These are phyloP conservation scores for Cebus imitator DNA, from an alignment of 2,113 vertebrate genomes.

Conservation along the genomic window DNA sequence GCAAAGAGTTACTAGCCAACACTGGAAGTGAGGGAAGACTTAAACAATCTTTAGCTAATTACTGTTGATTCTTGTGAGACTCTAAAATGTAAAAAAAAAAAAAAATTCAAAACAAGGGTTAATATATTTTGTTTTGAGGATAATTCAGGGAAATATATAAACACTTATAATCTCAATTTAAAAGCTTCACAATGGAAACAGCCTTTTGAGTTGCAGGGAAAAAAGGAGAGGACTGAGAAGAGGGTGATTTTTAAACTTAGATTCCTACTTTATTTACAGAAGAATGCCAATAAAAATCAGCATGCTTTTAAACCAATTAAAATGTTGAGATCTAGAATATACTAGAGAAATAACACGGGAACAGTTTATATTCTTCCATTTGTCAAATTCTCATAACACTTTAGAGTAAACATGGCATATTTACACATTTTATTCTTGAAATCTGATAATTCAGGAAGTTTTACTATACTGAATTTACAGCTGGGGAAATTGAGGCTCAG, in stretches of 20 bases:
- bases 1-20: not conserved
- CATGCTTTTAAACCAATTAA: not conserved
- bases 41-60: not conserved
- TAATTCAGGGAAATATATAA: not conserved
- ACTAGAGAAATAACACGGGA: not conserved
- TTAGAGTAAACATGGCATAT: not conserved
- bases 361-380: not conserved
- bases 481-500: not conserved
- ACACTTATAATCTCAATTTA: not conserved
- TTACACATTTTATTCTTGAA: not conserved
- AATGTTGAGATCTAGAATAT: not conserved
- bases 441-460: not conserved
- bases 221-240: not conserved
- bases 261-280: not conserved
- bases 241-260: not conserved
- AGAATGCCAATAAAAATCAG: not conserved
- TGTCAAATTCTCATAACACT: not conserved
- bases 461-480: not conserved
- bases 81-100: not conserved
- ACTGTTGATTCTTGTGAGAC: not conserved
- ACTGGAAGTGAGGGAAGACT: not conserved
- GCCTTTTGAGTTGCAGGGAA: not conserved
- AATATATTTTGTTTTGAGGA: not conserved
- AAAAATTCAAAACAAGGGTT: not conserved
- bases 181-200: not conserved